Percentiles rank a stretch among this genome's conserved stretches.
Conservation (phyloP, 2,888 invertebrate genomes). For the Pteria penguin region DNA sequence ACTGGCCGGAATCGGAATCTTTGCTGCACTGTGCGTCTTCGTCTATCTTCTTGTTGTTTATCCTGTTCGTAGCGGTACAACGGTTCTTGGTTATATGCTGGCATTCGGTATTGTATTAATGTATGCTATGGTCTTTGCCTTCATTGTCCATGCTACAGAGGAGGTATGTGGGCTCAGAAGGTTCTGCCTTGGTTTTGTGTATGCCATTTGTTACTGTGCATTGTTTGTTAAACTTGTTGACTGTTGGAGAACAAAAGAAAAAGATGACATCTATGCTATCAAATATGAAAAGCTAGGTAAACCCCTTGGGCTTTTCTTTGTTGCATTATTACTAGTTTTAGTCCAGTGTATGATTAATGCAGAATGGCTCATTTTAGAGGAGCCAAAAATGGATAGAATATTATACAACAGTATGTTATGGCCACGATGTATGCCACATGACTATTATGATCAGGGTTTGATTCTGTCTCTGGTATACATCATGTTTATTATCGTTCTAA, state of each 20-base stretch:
- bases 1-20: slow-evolving; percentile 78
- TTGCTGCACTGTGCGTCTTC: slow-evolving; percentile 78
- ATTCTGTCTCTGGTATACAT: slow-evolving; percentile 80
- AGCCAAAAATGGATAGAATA: slow-evolving; percentile 67
- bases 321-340: slow-evolving; percentile 74
- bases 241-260: slow-evolving; percentile 77
- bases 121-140: slow-evolving; percentile 80
- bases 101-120: slow-evolving; percentile 79
- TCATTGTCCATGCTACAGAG: slow-evolving; percentile 78
- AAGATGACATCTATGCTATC: slow-evolving; percentile 65
- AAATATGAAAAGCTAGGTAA: slow-evolving; percentile 75
- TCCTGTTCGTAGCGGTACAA: slow-evolving; percentile 78
- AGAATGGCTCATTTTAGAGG: slow-evolving; percentile 80
- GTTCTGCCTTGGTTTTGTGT: slow-evolving; percentile 80
- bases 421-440: slow-evolving; percentile 77
- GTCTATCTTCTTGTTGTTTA: slow-evolving; percentile 79
- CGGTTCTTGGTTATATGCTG: slow-evolving; percentile 80
- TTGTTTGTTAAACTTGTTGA: slow-evolving; percentile 81
- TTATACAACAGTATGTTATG: slow-evolving; percentile 69
- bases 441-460: slow-evolving; percentile 78
- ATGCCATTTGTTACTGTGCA: slow-evolving; percentile 80
- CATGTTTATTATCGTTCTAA: slow-evolving; percentile 79
- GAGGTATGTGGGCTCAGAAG: slow-evolving; percentile 80
- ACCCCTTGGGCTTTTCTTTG: slow-evolving; percentile 78
- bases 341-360: slow-evolving; percentile 80